phyloP scores from a whole-genome alignment of 2,113 vertebrate genomes.

The Phaetusa simplex region DNA sequence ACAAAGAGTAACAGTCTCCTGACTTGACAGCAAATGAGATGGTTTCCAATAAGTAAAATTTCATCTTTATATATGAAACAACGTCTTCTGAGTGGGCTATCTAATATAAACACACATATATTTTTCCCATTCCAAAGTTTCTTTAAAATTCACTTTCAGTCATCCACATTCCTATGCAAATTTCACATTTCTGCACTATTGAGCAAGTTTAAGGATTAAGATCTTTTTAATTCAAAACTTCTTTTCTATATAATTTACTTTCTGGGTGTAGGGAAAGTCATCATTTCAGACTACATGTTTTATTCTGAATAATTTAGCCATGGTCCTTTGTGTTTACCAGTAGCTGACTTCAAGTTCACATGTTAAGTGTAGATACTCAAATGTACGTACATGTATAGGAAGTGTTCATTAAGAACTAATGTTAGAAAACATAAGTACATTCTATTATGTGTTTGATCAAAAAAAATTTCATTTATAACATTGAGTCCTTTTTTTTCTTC shows the following conservation, averaged over 20 bases:
- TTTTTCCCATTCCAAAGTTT: background rate
- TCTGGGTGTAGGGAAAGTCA: background rate
- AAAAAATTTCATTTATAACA: background rate
- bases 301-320: background rate
- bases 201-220: background rate
- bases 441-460: background rate
- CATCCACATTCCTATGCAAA: background rate
- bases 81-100: background rate
- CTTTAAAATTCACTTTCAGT: background rate
- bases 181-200: constrained; percentile 20
- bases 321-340: background rate
- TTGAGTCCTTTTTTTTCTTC: background rate
- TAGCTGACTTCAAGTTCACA: background rate
- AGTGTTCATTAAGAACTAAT: background rate
- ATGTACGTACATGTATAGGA: background rate
- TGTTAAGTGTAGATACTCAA: background rate
- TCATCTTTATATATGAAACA: background rate
- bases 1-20: background rate
- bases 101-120: background rate
- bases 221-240: background rate
- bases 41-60: background rate
- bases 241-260: background rate
- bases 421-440: background rate
- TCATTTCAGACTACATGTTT: background rate
- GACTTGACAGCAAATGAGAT: background rate